Evolutionary conservation across 64 coral and sea anemone species (phyloP).

Genomic region (Hydrozoanthus tunicans): DNA sequence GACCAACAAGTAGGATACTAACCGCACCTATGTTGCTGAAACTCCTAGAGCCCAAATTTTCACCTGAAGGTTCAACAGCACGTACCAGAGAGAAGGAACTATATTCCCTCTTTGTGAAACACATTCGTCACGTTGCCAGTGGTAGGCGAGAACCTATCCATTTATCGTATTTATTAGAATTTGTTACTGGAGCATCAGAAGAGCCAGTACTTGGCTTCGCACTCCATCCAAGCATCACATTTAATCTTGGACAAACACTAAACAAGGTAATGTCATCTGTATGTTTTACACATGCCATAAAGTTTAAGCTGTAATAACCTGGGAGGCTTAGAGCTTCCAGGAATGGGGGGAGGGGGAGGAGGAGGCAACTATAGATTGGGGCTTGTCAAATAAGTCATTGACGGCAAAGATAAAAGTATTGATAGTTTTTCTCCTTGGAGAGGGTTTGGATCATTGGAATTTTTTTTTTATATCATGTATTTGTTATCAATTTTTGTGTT

Average conservation of each 20-base stretch:
- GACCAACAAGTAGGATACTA: constrained; percentile 28
- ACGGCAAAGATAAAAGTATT: too few relatives aligned
- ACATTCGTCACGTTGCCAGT: constrained; percentile 60
- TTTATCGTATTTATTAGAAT: constrained; percentile 57
- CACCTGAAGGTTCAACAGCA: constrained; percentile 57
- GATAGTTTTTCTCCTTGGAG: too few relatives aligned
- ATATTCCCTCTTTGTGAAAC: constrained; percentile 62
- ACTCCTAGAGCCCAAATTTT: constrained; percentile 42
- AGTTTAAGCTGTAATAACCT: too few relatives aligned
- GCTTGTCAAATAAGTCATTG: too few relatives aligned
- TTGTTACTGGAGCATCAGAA: constrained; percentile 72
- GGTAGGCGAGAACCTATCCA: constrained; percentile 45
- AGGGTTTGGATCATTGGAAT: too few relatives aligned
- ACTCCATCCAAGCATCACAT: constrained; percentile 37
- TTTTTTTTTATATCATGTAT: too few relatives aligned
- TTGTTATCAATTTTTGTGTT: too few relatives aligned
- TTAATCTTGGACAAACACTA: constrained; percentile 8
- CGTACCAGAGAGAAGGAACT: constrained; percentile 57
- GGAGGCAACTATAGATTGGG: too few relatives aligned
- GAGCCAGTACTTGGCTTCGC: constrained; percentile 71
- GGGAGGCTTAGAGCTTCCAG: too few relatives aligned
- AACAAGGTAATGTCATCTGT: neutral
- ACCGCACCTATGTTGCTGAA: constrained; percentile 34
- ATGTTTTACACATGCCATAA: neutral
- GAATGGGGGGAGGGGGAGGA: neutral